A percentile compares a stretch with the other conserved stretches of the same genome.
These are phyloP conservation scores for Dasysyrphus tricinctus DNA, from an alignment of 2,888 invertebrate species.

Conservation along the genomic window DNA sequence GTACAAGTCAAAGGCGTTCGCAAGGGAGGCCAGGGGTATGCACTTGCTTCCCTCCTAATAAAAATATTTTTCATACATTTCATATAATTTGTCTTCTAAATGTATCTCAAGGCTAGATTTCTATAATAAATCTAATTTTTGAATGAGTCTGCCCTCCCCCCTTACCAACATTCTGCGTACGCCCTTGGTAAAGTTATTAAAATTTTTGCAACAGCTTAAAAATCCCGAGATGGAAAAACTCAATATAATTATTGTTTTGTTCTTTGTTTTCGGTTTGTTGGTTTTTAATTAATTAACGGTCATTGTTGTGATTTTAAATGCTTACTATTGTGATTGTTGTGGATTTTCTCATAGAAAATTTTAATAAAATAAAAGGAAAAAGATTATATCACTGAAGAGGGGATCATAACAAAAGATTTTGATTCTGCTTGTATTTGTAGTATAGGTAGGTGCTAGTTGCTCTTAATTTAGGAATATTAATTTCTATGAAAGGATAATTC, in stretches of 20 bases:
- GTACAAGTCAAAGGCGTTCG: too few relatives aligned
- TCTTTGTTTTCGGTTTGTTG: conserved; percentile 45
- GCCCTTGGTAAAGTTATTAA: conserved; percentile 36
- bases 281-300: conserved; percentile 64
- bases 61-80: too few relatives aligned
- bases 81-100: too few relatives aligned
- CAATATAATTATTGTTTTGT: conserved; percentile 33
- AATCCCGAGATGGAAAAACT: conserved; percentile 30
- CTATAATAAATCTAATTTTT: too few relatives aligned
- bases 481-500: conserved; percentile 18
- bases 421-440: background rate
- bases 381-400: background rate
- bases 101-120: too few relatives aligned
- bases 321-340: conserved; percentile 12
- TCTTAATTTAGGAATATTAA: conserved; percentile 18
- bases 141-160: too few relatives aligned
- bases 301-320: conserved; percentile 8
- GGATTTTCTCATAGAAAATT: conserved; percentile 3
- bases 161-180: too few relatives aligned
- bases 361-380: background rate
- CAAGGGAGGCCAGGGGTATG: too few relatives aligned
- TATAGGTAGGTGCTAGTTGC: background rate
- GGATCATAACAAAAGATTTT: conserved; percentile 5
- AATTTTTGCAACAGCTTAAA: conserved; percentile 26
- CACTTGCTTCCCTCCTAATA: too few relatives aligned